A percentile compares a stretch with the other conserved stretches of the same genome.
Conservation (phyloP, 2,797 vertebrate genomes). For the Takifugu rubripes region DNA sequence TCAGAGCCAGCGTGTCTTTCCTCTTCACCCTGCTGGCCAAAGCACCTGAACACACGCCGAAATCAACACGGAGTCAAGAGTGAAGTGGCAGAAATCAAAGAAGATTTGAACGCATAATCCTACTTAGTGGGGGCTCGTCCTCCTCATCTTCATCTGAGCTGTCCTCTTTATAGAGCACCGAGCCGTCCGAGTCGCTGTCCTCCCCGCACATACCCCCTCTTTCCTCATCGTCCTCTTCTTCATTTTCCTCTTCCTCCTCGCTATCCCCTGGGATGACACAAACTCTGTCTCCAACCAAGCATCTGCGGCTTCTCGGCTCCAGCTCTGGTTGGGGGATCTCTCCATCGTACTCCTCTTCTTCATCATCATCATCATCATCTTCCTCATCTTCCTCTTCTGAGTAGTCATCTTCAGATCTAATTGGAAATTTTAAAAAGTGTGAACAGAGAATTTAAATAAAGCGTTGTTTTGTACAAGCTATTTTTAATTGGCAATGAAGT, state of each 20-base stretch:
- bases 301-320: conserved; percentile 72
- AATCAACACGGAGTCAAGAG: background rate
- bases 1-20: conserved; percentile 96
- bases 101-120: conserved; percentile 16
- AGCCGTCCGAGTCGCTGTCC: conserved; percentile 93
- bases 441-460: background rate
- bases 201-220: conserved; percentile 74
- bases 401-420: conserved; percentile 94
- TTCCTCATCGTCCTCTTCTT: conserved; percentile 63
- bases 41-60: conserved; percentile 71
- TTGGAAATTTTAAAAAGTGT: background rate
- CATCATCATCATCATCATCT: conserved; percentile 72
- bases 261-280: conserved; percentile 83
- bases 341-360: conserved; percentile 75
- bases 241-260: conserved; percentile 70
- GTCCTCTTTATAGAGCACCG: conserved; percentile 89
- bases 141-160: conserved; percentile 89
- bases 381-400: conserved; percentile 77
- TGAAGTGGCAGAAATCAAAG: background rate
- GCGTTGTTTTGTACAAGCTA: background rate
- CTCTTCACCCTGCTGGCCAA: conserved; percentile 93
- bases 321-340: conserved; percentile 77
- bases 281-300: conserved; percentile 83
- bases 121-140: conserved; percentile 78
- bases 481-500: background rate